A percentile compares a stretch with the other conserved stretches of the same genome.
Conservation (phyloP, 2,888 invertebrate genomes). For the Noctua fimbriata region DNA sequence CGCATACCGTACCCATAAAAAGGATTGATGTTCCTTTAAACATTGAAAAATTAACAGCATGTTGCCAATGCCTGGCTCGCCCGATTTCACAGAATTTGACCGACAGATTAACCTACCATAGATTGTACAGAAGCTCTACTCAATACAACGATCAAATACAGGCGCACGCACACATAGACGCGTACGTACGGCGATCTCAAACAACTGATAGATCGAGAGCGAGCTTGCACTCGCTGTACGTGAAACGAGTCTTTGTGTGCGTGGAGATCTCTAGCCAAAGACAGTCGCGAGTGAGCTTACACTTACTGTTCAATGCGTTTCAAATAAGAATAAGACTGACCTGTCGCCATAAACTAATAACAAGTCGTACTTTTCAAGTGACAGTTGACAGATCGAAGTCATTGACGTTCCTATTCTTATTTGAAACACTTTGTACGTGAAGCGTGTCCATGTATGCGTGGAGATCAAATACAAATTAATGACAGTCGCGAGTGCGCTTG, state of each 20-base stretch:
- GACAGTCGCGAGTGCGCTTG: not conserved
- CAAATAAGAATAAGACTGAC: no score
- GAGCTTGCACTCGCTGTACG: not conserved
- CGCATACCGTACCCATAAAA: constrained; percentile 63
- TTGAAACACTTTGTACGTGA: not conserved
- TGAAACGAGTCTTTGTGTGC: not conserved
- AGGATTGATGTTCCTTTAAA: constrained; percentile 71
- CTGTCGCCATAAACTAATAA: no score
- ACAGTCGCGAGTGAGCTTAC: not conserved
- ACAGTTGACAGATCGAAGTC: not conserved
- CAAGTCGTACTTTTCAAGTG: not conserved
- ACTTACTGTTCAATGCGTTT: not conserved
- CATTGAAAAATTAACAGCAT: constrained; percentile 69
- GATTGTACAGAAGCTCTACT: not conserved
- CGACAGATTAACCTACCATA: not conserved
- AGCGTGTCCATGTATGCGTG: not conserved
- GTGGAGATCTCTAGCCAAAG: not conserved
- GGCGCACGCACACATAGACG: no score
- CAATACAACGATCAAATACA: not conserved
- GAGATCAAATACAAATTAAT: not conserved
- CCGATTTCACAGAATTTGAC: constrained; percentile 32
- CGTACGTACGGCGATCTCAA: not conserved
- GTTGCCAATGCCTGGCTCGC: constrained; percentile 23
- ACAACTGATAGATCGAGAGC: not conserved
- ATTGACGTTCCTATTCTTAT: not conserved